These are phyloP conservation scores for Nycticebus coucang DNA, from an alignment of 2,113 vertebrate species.

Conservation along the genomic window DNA sequence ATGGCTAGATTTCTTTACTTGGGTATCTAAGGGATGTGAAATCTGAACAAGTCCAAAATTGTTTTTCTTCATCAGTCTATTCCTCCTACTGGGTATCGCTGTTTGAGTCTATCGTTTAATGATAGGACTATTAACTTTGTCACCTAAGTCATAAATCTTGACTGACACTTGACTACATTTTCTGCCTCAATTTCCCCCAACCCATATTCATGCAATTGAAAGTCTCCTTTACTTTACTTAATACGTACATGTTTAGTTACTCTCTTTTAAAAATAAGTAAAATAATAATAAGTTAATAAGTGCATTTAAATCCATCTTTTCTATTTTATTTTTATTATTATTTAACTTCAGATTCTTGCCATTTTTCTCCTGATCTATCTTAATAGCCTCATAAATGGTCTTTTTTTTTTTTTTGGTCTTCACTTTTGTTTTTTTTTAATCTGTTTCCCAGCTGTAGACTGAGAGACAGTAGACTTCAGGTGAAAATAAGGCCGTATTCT, in stretches of 20 bases:
- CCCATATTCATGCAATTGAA: neutral
- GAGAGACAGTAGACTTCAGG: neutral
- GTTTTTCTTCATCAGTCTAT: neutral
- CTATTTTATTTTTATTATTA: neutral
- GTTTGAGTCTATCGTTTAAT: neutral
- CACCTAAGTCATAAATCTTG: neutral
- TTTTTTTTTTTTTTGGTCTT: neutral
- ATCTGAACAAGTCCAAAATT: neutral
- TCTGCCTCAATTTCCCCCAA: neutral
- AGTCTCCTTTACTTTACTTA: neutral
- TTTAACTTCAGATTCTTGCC: neutral
- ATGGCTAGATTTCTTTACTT: neutral
- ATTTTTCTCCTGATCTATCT: constrained; percentile 29
- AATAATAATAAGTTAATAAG: neutral
- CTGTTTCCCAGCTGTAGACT: neutral
- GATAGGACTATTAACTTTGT: neutral
- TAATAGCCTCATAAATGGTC: neutral
- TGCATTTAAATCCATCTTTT: neutral
- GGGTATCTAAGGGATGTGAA: neutral
- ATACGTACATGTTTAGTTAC: neutral
- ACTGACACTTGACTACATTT: neutral
- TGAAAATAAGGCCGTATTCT: neutral
- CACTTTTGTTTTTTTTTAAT: neutral
- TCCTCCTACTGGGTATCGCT: neutral
- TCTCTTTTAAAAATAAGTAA: constrained; percentile 19